Conservation (phyloP, 2,113 vertebrate genomes). For the Tetrax tetrax region DNA sequence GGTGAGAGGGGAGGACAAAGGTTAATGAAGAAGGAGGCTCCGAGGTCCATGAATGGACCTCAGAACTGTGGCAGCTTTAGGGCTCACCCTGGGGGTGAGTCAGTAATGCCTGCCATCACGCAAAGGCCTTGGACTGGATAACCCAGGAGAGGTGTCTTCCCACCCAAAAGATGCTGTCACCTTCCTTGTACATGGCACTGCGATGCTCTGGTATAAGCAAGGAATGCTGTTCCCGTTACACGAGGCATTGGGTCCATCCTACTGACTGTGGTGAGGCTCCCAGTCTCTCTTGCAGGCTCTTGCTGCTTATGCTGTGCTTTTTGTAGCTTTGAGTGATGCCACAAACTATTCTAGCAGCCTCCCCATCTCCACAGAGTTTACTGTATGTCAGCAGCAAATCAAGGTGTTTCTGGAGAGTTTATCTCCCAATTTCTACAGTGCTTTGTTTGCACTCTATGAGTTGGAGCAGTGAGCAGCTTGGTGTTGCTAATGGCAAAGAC, state of each 20-base stretch:
- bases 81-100: not conserved
- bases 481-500: not conserved
- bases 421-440: not conserved
- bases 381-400: not conserved
- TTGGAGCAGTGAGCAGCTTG: not conserved
- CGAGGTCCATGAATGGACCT: not conserved
- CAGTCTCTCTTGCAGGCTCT: not conserved
- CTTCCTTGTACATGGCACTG: accelerated
- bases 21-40: not conserved
- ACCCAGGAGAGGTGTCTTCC: not conserved
- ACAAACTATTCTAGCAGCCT: not conserved
- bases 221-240: accelerated
- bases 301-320: not conserved
- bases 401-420: not conserved
- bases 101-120: not conserved
- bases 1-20: not conserved
- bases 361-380: not conserved
- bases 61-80: not conserved
- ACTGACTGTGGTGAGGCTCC: not conserved
- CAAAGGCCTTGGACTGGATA: not conserved
- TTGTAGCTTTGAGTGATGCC: not conserved
- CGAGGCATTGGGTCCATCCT: not conserved
- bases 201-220: not conserved
- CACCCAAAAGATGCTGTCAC: not conserved
- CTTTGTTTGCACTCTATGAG: not conserved